A percentile compares a stretch with the other conserved stretches of the same genome.
phyloP scores from a whole-genome alignment of 2,888 invertebrate species.

The Liodrosophila aerea region DNA sequence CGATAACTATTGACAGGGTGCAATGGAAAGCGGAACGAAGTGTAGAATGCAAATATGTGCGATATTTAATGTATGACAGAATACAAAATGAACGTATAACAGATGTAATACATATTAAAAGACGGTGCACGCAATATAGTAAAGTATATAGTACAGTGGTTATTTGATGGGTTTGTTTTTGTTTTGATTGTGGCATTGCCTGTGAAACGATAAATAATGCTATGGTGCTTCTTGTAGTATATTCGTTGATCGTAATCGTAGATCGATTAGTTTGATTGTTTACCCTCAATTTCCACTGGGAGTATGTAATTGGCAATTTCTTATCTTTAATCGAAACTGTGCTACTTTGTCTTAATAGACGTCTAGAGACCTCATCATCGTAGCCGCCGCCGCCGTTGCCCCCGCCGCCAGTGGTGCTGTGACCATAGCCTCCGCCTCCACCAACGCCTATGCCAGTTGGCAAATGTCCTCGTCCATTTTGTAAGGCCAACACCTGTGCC shows the following conservation, averaged over 20 bases:
- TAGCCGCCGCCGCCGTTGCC: slow-evolving; percentile 31
- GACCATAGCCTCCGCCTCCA: slow-evolving; percentile 32
- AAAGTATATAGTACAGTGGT: slow-evolving; percentile 2
- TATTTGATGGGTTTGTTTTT: neutral
- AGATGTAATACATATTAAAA: neutral
- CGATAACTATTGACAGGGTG: neutral
- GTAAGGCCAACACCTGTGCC: slow-evolving; percentile 71
- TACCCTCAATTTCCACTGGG: slow-evolving; percentile 86
- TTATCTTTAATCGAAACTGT: slow-evolving; percentile 82
- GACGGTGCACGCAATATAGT: slow-evolving; percentile 23
- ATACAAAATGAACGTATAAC: neutral
- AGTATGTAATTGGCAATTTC: slow-evolving; percentile 85
- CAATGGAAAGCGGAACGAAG: slow-evolving; percentile 19
- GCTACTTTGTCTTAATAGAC: slow-evolving; percentile 82
- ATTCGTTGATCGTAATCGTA: slow-evolving; percentile 25
- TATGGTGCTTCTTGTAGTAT: slow-evolving; percentile 29
- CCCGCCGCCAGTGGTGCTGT: slow-evolving; percentile 7
- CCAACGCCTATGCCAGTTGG: slow-evolving; percentile 62
- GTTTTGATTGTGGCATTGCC: too few species aligned
- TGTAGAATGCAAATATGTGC: slow-evolving; percentile 21
- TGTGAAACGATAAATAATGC: slow-evolving; percentile 12
- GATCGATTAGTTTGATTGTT: slow-evolving; percentile 55
- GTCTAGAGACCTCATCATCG: slow-evolving; percentile 84
- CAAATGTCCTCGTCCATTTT: slow-evolving; percentile 71
- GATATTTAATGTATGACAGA: neutral